phyloP scores from a whole-genome alignment of 1,140 invertebrate species.

The Drosophila lini region DNA sequence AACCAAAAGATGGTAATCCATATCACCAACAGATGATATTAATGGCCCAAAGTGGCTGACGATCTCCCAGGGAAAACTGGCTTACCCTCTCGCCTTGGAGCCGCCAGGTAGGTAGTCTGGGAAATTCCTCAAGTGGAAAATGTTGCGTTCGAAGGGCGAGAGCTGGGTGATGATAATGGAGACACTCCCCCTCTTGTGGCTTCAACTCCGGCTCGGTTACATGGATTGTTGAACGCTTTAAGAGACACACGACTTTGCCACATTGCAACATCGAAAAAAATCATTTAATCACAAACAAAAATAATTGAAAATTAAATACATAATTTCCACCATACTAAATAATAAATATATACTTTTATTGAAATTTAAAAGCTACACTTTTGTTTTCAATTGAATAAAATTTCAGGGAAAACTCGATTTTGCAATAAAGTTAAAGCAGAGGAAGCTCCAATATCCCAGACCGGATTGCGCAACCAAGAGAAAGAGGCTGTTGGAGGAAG shows the following conservation, averaged over 20 bases:
- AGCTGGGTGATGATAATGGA: background rate
- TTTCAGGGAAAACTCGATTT: background rate
- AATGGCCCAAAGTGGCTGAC: background rate
- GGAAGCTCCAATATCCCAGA: background rate
- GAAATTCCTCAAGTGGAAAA: conserved; percentile 34
- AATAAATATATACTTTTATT: background rate
- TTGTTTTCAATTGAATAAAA: background rate
- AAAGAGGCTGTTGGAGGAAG: conserved; percentile 24
- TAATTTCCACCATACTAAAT: no score
- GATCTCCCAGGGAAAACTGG: background rate
- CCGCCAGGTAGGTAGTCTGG: conserved; percentile 20
- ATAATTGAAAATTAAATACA: background rate
- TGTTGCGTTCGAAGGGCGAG: conserved; percentile 39
- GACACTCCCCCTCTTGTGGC: background rate
- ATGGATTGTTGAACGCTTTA: conserved; percentile 51
- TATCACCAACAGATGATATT: background rate
- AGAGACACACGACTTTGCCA: conserved; percentile 15
- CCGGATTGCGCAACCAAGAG: conserved; percentile 32
- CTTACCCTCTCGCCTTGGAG: background rate
- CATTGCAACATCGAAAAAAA: conserved; percentile 52
- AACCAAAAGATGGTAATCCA: background rate
- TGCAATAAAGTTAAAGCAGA: no score
- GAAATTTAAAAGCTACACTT: background rate
- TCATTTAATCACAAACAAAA: conserved; percentile 13
- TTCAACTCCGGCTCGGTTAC: conserved; percentile 35